Evolutionary conservation across 2,797 vertebrate species (phyloP), one percentile per base, ranked within the genome.

Genomic region (Typhlichthys eigenmanni): DNA sequence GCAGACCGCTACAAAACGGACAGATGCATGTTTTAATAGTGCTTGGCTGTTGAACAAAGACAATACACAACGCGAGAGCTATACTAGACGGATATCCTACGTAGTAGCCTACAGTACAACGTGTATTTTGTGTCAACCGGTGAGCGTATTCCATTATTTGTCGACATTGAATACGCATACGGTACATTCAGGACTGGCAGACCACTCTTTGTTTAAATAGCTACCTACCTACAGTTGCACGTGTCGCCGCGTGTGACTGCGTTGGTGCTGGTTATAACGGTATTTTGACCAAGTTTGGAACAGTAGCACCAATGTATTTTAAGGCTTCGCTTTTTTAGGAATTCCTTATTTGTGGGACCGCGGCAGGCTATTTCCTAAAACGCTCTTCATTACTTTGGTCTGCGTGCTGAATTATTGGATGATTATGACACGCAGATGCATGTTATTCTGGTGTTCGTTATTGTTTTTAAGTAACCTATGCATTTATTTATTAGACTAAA

Each of bases 201-300:
- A 62, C 56, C 85, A 77, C 69, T 90, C 90, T 92, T 92, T 93
- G 88, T 92, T 90, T 91, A 89, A 88, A 87, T 86, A 83, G 81
- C 88, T 85, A 71, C 34, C 83, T 68, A 87, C 24, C 24, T 86
- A 87, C 85, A 87, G 79, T 84, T 80, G 84, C 92, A 92, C 92
- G 90, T 92, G 91, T 91, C 84, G 55, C 55, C 71, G 86, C 89
- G 90, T 91, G 91, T 92, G 91, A 91, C 90, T 17, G 74, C 67
- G 66, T 75, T 16, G 47, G 60, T 62, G 74, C 78, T 60, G 65
- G 38, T 72, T 58, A 10, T 50, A 60, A 60, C 66, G 65, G 13
- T 72, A 66, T 47, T 34, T 34, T 43, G 62, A 66, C 63, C 64
- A 59, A 47, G 71, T 74, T 71, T 67, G 64, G 49, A 66, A 19